Evolutionary conservation across 23 tunicate genomes (phyloP), one percentile per base, ranked within the genome.

Genomic region (Aplidium turbinatum): DNA sequence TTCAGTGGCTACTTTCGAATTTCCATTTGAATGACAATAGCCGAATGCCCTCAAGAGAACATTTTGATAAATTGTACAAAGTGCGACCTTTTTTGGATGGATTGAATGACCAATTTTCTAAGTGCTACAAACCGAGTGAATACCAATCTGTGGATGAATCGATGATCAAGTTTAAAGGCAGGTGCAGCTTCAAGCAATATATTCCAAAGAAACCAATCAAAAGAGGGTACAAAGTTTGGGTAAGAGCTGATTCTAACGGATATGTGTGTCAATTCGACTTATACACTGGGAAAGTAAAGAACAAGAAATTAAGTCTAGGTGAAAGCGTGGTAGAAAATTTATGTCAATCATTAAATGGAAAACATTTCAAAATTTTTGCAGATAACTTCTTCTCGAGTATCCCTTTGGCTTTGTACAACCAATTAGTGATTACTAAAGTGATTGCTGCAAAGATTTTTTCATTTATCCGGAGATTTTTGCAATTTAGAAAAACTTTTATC

Each of bases 161-260:
- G 5, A n/a, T n/a, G 61, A 54, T 54, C 5, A 65, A 65, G n/a
- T 38, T 36, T 38, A 65, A 65, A 65, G 72, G 72, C 5, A 35
- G 72, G 48, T 65, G 50, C 23, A 18, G 13, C 19, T 36, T 65
- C 27, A 65, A 65, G 22, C 72, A 65, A 65, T 38, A 36, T 28
- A 18, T 65, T 38, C 72, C 72, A 18, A 35, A 35, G 38, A 65
- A 65, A 21, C 48, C 50, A 5, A 38, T 65, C 36, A 65, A 65
- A 38, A 65, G 72, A 65, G 50, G 50, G 3, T 65, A 65, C 48
- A 65, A 65, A 38, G 72, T 65, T 35, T 65, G 50, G 26, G 50
- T 35, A 6, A 65, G 72, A 36, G 72, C 72, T 7, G 50, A 65
- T 38, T n/a, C 19, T 11, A 18, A 65, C 4, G 50, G 50, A 7